Evolutionary conservation across 2,113 vertebrate genomes (phyloP), one percentile per base, ranked within the genome.

Genomic region (Lophotis ruficrista): DNA sequence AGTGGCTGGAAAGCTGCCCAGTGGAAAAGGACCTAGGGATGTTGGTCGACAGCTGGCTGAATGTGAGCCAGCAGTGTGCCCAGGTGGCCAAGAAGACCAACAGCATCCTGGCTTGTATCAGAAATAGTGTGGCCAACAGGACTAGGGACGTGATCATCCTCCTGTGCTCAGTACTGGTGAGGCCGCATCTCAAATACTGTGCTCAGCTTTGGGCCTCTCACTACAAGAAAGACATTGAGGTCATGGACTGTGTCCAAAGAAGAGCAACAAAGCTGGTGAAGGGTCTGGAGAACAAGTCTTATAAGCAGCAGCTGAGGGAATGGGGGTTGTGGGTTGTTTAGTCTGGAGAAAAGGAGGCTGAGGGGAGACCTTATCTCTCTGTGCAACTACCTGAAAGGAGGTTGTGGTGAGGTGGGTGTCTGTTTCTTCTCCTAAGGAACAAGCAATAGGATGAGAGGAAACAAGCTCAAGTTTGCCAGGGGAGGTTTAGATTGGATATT

Each of bases 121-220:
- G 41, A 0, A 81, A 57, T 0, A 33, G 8, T 17, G 25, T 56
- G 60, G 2, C 20, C 45, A 85, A 8, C n/a, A 69, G 48, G 10
- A 51, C 2, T 3, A 73, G 17, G 22, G 16, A 23, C 33, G 30
- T 8, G 23, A 21, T 18, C 1, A 1, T 30, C 1, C 10, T 17
- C 38, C 7, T 23, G 23, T 60, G 28, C 13, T 53, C 0, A 0
- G 23, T 33, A 65, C 27, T 43, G 33, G 14, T 43, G 41, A 43
- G 41, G 70, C 25, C 0, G 0, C 31, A 43, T 25, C 41, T 43
- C 1, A 0, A 38, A 4, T 41, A 12, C n/a, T 19, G 41, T 31
- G 21, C 33, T 57, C 43, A 33, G 31, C 13, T 78, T 64, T 50
- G 72, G 80, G 35, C 15, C 18, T 5, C 37, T 75, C 54, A 12